A percentile compares a stretch with the other conserved stretches of the same genome.
Conservation (phyloP, 2,888 invertebrate genomes). For the Marasmarcha lunaedactyla region DNA sequence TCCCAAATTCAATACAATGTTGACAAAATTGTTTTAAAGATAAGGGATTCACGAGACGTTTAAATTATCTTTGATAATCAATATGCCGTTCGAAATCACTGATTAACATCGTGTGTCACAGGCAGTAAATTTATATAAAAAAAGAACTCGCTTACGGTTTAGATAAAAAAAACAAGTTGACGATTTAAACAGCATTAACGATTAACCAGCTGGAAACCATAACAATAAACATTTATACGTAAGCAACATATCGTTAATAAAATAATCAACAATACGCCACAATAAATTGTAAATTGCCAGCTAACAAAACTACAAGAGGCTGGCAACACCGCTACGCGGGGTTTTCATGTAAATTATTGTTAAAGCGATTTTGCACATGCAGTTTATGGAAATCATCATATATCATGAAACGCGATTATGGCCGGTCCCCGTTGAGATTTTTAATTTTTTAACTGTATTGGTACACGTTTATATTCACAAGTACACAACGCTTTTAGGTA, state of each 20-base stretch:
- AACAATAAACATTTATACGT: slow-evolving; percentile 31
- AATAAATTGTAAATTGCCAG: slow-evolving; percentile 60
- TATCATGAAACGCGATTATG: neutral
- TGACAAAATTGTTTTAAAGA: too few species aligned
- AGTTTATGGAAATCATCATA: neutral
- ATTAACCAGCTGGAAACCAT: slow-evolving; percentile 9
- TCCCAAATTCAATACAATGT: too few species aligned
- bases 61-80: too few species aligned
- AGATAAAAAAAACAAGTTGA: slow-evolving; percentile 16
- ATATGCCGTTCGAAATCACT: too few species aligned
- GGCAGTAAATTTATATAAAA: neutral
- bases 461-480: too few species aligned
- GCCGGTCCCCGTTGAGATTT: too few species aligned
- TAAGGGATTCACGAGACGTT: too few species aligned
- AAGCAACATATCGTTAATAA: slow-evolving; percentile 42
- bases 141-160: neutral
- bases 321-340: slow-evolving; percentile 40
- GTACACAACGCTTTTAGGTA: too few species aligned
- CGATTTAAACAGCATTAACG: slow-evolving; percentile 20
- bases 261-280: slow-evolving; percentile 50
- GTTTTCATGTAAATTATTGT: slow-evolving; percentile 49
- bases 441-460: too few species aligned
- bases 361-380: slow-evolving; percentile 14
- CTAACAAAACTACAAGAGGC: slow-evolving; percentile 51
- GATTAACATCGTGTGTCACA: too few species aligned